phyloP scores from a whole-genome alignment of 2,797 vertebrate genomes.

The Fringilla coelebs region DNA sequence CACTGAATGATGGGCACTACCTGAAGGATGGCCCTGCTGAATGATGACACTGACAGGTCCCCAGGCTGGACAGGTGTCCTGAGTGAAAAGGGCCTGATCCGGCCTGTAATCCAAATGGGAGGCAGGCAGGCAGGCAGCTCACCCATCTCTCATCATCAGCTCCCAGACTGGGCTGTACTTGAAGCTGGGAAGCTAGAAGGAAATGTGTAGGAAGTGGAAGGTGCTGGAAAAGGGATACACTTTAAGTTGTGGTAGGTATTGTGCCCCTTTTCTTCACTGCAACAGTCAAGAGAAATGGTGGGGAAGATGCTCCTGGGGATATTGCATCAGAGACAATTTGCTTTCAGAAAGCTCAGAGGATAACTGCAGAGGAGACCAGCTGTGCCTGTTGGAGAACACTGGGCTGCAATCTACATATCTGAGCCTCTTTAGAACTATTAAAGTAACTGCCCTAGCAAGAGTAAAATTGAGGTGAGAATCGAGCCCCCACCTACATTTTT shows the following conservation, averaged over 20 bases:
- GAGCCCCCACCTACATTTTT: neutral
- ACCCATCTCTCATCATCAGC: neutral
- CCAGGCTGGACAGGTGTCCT: neutral
- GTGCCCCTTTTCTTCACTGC: neutral
- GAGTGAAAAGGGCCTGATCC: neutral
- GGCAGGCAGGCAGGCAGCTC: neutral
- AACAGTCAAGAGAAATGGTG: neutral
- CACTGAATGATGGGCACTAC: neutral
- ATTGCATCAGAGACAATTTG: neutral
- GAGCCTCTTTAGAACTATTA: neutral
- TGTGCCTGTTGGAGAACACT: neutral
- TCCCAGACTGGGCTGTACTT: neutral
- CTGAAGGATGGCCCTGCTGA: neutral
- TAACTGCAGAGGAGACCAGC: neutral
- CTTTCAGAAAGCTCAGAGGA: neutral
- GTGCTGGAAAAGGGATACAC: neutral
- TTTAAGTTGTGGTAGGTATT: neutral
- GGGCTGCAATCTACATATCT: neutral
- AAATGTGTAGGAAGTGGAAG: neutral
- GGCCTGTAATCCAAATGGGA: neutral
- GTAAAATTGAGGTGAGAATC: neutral
- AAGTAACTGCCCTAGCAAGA: neutral
- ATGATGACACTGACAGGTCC: neutral
- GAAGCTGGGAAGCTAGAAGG: neutral
- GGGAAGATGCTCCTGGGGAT: neutral